These are phyloP conservation scores for Andrena cerasifolii DNA, from an alignment of 1,140 invertebrate genomes.

Conservation along the genomic window DNA sequence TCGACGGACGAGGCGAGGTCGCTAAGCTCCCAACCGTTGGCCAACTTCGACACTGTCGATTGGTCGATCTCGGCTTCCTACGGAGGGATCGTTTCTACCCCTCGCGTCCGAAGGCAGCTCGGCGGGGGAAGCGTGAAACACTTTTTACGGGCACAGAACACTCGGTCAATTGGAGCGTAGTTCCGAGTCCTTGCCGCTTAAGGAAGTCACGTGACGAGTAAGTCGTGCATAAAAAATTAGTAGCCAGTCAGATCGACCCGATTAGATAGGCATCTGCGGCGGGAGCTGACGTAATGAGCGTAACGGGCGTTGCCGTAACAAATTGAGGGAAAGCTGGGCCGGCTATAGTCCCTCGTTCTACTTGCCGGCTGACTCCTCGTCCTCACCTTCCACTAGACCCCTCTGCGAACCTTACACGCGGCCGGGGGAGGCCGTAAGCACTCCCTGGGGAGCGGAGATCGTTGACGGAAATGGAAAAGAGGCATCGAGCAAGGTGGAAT, in stretches of 20 bases:
- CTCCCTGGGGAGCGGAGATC: no score
- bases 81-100: background rate
- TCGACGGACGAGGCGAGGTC: background rate
- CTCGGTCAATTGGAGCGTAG: background rate
- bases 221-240: slow-evolving; percentile 32
- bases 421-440: no score
- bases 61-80: background rate
- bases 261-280: slow-evolving; percentile 42
- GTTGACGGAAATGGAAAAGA: no score
- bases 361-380: slow-evolving; percentile 19
- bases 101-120: no score
- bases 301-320: slow-evolving; percentile 16
- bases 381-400: background rate
- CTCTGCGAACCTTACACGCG: no score
- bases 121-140: background rate
- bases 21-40: background rate
- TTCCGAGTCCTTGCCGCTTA: slow-evolving; percentile 2
- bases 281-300: slow-evolving; percentile 28
- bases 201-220: slow-evolving; percentile 23
- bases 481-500: no score
- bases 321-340: background rate
- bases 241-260: slow-evolving; percentile 28
- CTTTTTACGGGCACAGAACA: background rate
- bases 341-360: slow-evolving; percentile 16
- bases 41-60: no score